These are phyloP conservation scores for Ecliptopera silaceata DNA, from an alignment of 2,888 invertebrate species.

Conservation along the genomic window DNA sequence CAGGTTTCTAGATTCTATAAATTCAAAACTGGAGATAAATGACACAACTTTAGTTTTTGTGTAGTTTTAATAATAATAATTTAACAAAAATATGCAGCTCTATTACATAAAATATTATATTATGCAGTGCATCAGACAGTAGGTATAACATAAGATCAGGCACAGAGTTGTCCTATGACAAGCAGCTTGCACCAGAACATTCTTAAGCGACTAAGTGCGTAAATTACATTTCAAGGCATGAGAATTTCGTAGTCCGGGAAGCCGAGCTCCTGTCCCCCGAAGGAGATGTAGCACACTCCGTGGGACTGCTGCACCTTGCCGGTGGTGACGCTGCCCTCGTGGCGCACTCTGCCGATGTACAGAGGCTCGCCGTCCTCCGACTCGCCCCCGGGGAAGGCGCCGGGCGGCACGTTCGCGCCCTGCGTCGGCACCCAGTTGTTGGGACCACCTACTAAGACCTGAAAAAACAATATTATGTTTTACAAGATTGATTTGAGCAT, in stretches of 20 bases:
- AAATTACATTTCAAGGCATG: conserved; percentile 58
- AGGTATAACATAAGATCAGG: conserved; percentile 41
- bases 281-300: conserved; percentile 92
- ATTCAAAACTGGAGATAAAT: not conserved
- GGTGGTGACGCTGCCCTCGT: conserved; percentile 89
- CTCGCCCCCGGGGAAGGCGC: conserved; percentile 88
- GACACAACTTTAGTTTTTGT: conserved; percentile 7
- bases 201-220: conserved; percentile 31
- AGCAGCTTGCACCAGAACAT: conserved; percentile 24
- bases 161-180: conserved; percentile 36
- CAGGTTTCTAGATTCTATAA: too few relatives aligned
- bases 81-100: conserved; percentile 41
- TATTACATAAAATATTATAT: conserved; percentile 40
- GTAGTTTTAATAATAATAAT: conserved; percentile 36
- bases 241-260: conserved; percentile 93
- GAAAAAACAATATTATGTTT: conserved; percentile 15
- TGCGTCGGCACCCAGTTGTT: conserved; percentile 88
- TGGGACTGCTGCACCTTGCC: conserved; percentile 94
- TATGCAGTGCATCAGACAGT: conserved; percentile 50
- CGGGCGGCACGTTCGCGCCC: conserved; percentile 88
- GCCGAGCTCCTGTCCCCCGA: conserved; percentile 89
- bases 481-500: not conserved
- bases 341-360: conserved; percentile 89
- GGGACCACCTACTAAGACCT: conserved; percentile 84
- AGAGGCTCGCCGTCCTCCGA: conserved; percentile 91